phyloP scores from a whole-genome alignment of 1,140 invertebrate genomes.

The Drosophila albomicans region DNA sequence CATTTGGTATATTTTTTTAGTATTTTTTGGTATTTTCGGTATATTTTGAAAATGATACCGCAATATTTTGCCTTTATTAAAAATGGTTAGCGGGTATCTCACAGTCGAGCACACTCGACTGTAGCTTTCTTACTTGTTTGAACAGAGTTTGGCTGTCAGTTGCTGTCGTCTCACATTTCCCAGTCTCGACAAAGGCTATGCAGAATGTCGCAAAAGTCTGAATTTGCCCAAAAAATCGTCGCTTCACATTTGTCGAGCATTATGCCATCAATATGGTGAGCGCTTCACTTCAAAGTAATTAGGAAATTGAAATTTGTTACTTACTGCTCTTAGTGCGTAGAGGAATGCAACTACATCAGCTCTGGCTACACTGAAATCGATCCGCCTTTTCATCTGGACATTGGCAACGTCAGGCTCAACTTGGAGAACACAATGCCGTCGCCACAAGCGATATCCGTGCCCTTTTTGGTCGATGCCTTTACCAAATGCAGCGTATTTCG shows the following conservation, averaged over 20 bases:
- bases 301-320: not conserved
- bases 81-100: no score
- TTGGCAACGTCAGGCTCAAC: constrained; percentile 50
- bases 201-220: constrained; percentile 39
- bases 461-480: constrained; percentile 58
- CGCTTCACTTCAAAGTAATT: no score
- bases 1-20: no score
- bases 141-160: constrained; percentile 49
- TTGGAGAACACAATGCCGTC: constrained; percentile 49
- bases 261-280: constrained; percentile 73
- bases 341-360: constrained; percentile 65
- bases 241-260: constrained; percentile 53
- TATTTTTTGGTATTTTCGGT: no score
- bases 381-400: constrained; percentile 62
- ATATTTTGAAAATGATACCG: no score
- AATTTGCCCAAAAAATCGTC: constrained; percentile 37
- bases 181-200: constrained; percentile 52
- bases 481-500: constrained; percentile 57
- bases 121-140: no score
- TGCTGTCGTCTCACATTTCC: constrained; percentile 63
- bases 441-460: constrained; percentile 44
- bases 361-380: constrained; percentile 65
- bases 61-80: no score
- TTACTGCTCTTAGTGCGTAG: constrained; percentile 52
- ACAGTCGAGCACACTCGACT: no score